phyloP scores from a whole-genome alignment of 35 echinoderm and acorn worm species.

The Eucidaris tribuloides region DNA sequence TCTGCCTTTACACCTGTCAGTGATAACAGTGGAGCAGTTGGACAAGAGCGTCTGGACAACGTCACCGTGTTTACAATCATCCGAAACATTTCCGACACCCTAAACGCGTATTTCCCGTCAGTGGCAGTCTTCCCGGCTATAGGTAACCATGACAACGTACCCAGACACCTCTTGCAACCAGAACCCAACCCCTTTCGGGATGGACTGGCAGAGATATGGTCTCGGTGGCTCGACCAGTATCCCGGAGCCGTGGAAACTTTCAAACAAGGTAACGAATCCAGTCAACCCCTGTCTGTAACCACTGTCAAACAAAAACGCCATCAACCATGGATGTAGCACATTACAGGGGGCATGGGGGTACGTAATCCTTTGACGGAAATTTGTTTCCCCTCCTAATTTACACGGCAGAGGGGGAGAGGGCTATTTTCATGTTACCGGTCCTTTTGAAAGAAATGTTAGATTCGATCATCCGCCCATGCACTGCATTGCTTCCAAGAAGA shows the following conservation, averaged over 20 bases:
- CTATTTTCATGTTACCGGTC: no score
- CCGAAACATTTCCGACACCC: neutral
- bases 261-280: slow-evolving; percentile 5
- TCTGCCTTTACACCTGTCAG: no score
- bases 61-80: slow-evolving; percentile 11
- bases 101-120: slow-evolving; percentile 17
- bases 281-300: no score
- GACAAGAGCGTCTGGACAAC: neutral
- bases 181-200: neutral
- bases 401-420: no score
- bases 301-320: no score
- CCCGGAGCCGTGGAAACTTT: slow-evolving; percentile 20
- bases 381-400: no score
- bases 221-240: slow-evolving; percentile 14
- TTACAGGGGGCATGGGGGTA: no score
- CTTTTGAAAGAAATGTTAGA: no score
- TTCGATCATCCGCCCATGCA: no score
- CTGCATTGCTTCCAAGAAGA: no score
- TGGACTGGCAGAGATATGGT: slow-evolving; percentile 6
- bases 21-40: neutral
- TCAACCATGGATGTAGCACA: no score
- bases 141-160: slow-evolving; percentile 52
- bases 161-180: slow-evolving; percentile 25
- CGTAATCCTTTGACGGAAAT: no score
- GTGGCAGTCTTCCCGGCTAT: slow-evolving; percentile 27